A percentile compares a stretch with the other conserved stretches of the same genome.
Evolutionary conservation across 1,140 invertebrate genomes (phyloP).

Genomic region (Holcopasites calliopsidis): DNA sequence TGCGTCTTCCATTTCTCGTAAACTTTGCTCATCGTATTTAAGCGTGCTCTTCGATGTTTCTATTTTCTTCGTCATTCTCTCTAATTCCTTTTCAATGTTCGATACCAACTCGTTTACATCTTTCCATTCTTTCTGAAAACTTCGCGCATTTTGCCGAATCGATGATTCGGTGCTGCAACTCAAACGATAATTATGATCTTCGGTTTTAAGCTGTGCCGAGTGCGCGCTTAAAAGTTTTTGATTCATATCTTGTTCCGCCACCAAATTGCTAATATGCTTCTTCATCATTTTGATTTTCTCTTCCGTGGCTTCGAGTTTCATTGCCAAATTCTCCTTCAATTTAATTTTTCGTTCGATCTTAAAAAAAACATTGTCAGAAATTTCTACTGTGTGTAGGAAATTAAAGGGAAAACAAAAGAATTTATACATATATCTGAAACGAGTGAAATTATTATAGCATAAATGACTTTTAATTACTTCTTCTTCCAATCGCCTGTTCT

Average conservation of each 20-base stretch:
- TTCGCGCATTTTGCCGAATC: constrained; percentile 78
- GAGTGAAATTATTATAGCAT: constrained; percentile 34
- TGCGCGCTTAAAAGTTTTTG: constrained; percentile 81
- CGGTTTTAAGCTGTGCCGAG: constrained; percentile 82
- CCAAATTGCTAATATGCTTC: constrained; percentile 62
- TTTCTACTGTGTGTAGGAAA: neutral
- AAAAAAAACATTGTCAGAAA: neutral
- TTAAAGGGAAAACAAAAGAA: neutral
- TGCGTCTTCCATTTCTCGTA: constrained; percentile 83
- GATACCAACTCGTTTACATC: constrained; percentile 77
- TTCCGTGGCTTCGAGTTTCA: constrained; percentile 62
- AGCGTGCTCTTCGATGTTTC: constrained; percentile 81
- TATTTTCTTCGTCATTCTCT: constrained; percentile 80
- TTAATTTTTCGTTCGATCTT: constrained; percentile 74
- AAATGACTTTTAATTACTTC: constrained; percentile 76
- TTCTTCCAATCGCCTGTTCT: constrained; percentile 84
- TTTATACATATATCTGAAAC: neutral
- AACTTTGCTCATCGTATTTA: constrained; percentile 82
- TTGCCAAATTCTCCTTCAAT: constrained; percentile 59
- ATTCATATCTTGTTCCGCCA: constrained; percentile 68
- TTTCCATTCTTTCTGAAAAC: constrained; percentile 78
- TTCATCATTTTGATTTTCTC: constrained; percentile 65
- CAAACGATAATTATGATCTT: constrained; percentile 81
- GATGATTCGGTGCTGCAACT: constrained; percentile 79
- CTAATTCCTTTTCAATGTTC: constrained; percentile 69